These are phyloP conservation scores for Periophthalmodon schlosseri DNA, from an alignment of 2,113 vertebrate species.

Conservation along the genomic window DNA sequence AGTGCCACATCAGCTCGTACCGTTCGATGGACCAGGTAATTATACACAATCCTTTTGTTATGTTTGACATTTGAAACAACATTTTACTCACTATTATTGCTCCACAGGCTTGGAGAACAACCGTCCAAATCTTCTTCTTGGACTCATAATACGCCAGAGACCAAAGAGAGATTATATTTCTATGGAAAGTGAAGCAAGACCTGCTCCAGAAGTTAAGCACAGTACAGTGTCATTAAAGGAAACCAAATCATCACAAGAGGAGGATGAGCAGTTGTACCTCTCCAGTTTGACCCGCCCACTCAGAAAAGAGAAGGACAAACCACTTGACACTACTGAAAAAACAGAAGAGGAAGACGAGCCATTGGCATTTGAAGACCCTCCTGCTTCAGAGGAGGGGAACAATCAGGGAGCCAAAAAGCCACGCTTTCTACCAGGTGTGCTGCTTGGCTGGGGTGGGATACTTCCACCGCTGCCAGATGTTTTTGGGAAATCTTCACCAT, in stretches of 20 bases:
- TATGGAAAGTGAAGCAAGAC: constrained; percentile 79
- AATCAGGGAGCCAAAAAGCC: constrained; percentile 85
- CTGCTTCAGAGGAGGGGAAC: constrained; percentile 72
- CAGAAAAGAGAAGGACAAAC: constrained; percentile 83
- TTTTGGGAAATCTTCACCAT: constrained; percentile 78
- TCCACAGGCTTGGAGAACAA: constrained; percentile 89
- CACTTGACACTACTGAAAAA: constrained; percentile 73
- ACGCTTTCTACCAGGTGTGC: constrained; percentile 93
- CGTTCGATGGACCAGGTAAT: constrained; percentile 98
- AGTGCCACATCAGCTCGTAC: constrained; percentile 96
- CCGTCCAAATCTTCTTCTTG: constrained; percentile 91
- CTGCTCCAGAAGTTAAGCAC: constrained; percentile 85
- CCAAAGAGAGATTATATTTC: constrained; percentile 86
- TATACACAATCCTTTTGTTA: background rate
- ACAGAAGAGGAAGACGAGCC: constrained; percentile 57
- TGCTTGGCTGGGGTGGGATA: constrained; percentile 90
- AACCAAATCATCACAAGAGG: constrained; percentile 74
- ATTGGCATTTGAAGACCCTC: constrained; percentile 63
- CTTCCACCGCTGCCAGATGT: constrained; percentile 82
- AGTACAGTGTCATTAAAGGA: constrained; percentile 74
- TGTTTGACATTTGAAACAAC: constrained; percentile 7
- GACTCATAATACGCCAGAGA: constrained; percentile 93
- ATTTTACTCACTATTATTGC: constrained; percentile 27
- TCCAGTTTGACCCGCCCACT: constrained; percentile 82
- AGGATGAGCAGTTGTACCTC: constrained; percentile 88